A percentile compares a stretch with the other conserved stretches of the same genome.
Evolutionary conservation across 2,113 vertebrate species (phyloP).

Genomic region (Carassius gibelio): DNA sequence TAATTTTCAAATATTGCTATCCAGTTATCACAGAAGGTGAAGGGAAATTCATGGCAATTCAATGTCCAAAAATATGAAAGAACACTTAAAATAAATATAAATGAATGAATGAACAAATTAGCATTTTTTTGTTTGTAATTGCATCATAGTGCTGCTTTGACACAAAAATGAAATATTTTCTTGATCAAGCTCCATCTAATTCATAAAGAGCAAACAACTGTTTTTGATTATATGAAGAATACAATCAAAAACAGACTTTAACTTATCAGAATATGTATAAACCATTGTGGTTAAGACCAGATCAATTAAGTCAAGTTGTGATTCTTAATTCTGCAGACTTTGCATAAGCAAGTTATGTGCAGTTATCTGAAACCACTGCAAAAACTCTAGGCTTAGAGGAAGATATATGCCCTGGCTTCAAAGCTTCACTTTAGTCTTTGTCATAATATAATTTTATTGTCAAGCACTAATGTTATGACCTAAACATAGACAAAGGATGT

Average conservation of each 20-base stretch:
- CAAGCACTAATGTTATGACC: background rate
- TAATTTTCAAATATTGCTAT: background rate
- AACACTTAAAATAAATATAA: background rate
- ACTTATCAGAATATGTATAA: background rate
- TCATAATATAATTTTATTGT: background rate
- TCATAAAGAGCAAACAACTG: background rate
- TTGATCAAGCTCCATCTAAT: no score
- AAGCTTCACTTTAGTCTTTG: background rate
- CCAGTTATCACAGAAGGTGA: background rate
- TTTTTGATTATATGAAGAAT: background rate
- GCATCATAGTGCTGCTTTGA: background rate
- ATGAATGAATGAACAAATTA: background rate
- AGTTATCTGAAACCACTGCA: constrained; percentile 13
- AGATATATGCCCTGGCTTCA: background rate
- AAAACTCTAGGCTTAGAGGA: background rate
- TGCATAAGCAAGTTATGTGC: background rate
- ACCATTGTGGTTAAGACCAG: background rate
- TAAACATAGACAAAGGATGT: background rate
- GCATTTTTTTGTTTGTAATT: background rate
- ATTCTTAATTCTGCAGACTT: background rate
- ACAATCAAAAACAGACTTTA: background rate
- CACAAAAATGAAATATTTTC: background rate
- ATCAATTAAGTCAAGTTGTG: background rate
- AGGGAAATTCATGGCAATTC: background rate
- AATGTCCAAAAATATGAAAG: background rate